A percentile compares a stretch with the other conserved stretches of the same genome.
These are phyloP conservation scores for Galemys pyrenaicus DNA, from an alignment of 2,113 vertebrate genomes.

Conservation along the genomic window DNA sequence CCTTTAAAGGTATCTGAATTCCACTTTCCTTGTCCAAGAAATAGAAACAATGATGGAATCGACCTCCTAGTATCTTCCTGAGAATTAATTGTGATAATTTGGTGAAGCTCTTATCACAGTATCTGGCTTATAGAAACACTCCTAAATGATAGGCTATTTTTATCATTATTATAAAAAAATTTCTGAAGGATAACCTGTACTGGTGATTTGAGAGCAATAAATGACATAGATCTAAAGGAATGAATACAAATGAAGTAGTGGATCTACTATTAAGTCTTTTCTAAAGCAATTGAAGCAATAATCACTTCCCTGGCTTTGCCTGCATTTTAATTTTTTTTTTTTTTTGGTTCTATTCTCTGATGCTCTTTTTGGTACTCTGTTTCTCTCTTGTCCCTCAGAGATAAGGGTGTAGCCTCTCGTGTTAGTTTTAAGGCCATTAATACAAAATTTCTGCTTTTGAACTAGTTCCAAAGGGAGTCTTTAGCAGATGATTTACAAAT, in stretches of 20 bases:
- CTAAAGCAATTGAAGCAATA: neutral
- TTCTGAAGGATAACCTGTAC: neutral
- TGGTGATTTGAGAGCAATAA: neutral
- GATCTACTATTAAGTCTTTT: neutral
- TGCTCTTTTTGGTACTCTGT: neutral
- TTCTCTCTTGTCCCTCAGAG: neutral
- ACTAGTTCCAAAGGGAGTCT: slow-evolving; percentile 48
- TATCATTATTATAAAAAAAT: neutral
- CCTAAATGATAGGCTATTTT: neutral
- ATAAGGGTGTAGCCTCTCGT: neutral
- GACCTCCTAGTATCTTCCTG: neutral
- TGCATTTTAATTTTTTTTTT: neutral
- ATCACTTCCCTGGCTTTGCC: neutral
- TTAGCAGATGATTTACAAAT: slow-evolving; percentile 68
- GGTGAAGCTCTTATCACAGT: neutral
- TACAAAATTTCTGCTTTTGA: slow-evolving; percentile 63
- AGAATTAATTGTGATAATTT: neutral
- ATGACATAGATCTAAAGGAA: neutral
- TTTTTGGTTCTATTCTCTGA: neutral
- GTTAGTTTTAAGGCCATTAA: slow-evolving; percentile 31
- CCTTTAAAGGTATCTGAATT: neutral
- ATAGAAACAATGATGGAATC: neutral
- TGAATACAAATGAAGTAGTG: neutral
- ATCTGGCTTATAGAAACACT: neutral
- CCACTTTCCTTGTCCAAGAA: neutral